Base-by-base conservation (phyloP, 2,113 vertebrate species). In the Mirounga angustirostris region DNA sequence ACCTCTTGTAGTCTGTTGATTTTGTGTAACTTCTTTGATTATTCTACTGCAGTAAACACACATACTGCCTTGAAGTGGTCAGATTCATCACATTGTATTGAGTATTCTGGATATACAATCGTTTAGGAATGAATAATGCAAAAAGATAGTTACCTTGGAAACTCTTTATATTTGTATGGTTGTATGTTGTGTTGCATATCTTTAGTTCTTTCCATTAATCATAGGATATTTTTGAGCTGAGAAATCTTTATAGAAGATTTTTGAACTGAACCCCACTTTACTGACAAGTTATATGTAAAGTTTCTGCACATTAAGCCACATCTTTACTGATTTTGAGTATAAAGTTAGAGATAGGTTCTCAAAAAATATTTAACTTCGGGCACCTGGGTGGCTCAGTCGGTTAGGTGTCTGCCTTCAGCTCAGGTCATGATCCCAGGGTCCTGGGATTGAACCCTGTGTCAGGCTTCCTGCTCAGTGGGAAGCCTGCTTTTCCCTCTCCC, bases 201-300 rank as follows among this genome's bases (percentile, higher is more conserved):
- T 92, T 95, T 5, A 67, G 11, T 58, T 97, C 46, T 95, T 50
- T 84, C 19, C 19, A 36, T 50, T 82, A 82, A 86, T 65, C 65
- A 36, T 46, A 91, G 91, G 84, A 30, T 96, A 73, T 80, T 87
- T 95, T 73, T 61, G 74, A 86, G 73, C 71, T 91, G 71, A 78
- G 30, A 79, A 79, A 50, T 91, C 33, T 69, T 95, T 58, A 69
- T 22, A 50, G 52, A 79, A 52, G 85, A 24, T 81, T 81, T 94
- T 87, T 87, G 46, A 92, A 56, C 46, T 76, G n/a, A 89, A 73
- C 36, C 7, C n/a, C 24, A 58, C 46, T 74, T 87, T 93, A 58
- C 40, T 67, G 56, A 76, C 36, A 93, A 89, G 24, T 93, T 93
- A 14, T 43, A 43, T 93, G 81, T 89, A 82, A 67, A 74, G 52